phyloP scores from a whole-genome alignment of 2,888 invertebrate genomes.

The Dasysyrphus tricinctus region DNA sequence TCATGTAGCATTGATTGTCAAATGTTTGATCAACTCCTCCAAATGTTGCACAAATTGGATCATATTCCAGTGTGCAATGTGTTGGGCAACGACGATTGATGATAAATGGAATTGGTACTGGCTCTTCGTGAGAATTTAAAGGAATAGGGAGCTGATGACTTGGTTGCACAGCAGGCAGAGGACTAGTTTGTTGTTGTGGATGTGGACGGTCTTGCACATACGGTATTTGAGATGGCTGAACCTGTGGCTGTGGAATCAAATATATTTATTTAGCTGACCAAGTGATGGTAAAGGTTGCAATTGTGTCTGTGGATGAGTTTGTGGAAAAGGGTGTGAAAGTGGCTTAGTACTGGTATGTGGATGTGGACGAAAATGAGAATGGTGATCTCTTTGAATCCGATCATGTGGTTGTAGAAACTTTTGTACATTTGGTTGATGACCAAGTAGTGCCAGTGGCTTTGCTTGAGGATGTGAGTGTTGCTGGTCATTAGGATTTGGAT shows the following conservation, averaged over 20 bases:
- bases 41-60: constrained; percentile 49
- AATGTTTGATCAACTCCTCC: constrained; percentile 44
- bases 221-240: not conserved
- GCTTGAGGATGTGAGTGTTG: not conserved
- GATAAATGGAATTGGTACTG: not conserved
- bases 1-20: constrained; percentile 47
- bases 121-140: too few species aligned
- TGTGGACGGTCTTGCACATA: not conserved
- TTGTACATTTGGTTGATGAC: not conserved
- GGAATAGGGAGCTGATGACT: too few species aligned
- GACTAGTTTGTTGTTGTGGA: constrained; percentile 45
- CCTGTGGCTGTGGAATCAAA: not conserved
- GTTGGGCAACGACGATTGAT: constrained; percentile 30
- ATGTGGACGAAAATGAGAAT: not conserved
- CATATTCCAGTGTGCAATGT: constrained; percentile 42
- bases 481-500: not conserved
- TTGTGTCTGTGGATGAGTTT: not conserved
- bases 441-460: not conserved
- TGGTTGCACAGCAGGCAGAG: too few species aligned
- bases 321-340: too few species aligned
- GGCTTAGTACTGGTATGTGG: not conserved
- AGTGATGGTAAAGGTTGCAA: not conserved
- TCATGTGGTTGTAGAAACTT: not conserved
- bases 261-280: not conserved
- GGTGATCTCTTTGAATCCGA: not conserved